Conservation (phyloP, 2,888 invertebrate species). For the Drosophila affinis region DNA sequence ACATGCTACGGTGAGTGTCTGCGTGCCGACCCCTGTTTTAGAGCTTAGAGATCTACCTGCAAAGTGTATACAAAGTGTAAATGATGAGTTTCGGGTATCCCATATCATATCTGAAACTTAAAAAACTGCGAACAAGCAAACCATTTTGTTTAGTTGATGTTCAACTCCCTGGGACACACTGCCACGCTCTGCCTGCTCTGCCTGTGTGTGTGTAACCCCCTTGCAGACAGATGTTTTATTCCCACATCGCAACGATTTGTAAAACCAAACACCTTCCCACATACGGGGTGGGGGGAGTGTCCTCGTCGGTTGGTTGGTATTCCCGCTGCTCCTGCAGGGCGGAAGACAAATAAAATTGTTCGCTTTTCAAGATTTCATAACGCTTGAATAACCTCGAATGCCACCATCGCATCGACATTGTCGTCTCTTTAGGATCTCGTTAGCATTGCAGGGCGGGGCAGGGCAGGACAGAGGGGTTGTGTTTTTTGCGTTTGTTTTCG, state of each 20-base stretch:
- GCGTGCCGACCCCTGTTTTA: too few species aligned
- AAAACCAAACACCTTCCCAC: conserved; percentile 41
- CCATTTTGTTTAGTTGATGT: conserved; percentile 20
- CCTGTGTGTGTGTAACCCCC: not conserved
- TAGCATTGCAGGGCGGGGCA: conserved; percentile 26
- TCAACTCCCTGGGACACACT: conserved; percentile 6
- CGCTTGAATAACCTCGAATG: conserved; percentile 48
- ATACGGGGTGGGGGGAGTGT: conserved; percentile 6
- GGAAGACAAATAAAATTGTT: conserved; percentile 51
- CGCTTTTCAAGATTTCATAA: conserved; percentile 54
- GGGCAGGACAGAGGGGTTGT: conserved; percentile 16
- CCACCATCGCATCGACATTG: conserved; percentile 13
- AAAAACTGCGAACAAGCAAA: not conserved
- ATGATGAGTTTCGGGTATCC: not conserved
- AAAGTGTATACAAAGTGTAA: too few species aligned
- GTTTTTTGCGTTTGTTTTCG: conserved; percentile 8
- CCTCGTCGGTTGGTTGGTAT: conserved; percentile 19
- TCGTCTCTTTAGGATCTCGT: conserved; percentile 35
- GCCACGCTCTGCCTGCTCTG: conserved; percentile 24
- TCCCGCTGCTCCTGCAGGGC: conserved; percentile 26
- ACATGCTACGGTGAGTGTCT: too few species aligned
- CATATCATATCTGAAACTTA: not conserved
- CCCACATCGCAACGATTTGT: conserved; percentile 48
- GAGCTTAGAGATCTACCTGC: not conserved
- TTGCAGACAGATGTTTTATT: conserved; percentile 43